phyloP scores from a whole-genome alignment of 1,140 invertebrate genomes.

The Druon quercuslanigerum region DNA sequence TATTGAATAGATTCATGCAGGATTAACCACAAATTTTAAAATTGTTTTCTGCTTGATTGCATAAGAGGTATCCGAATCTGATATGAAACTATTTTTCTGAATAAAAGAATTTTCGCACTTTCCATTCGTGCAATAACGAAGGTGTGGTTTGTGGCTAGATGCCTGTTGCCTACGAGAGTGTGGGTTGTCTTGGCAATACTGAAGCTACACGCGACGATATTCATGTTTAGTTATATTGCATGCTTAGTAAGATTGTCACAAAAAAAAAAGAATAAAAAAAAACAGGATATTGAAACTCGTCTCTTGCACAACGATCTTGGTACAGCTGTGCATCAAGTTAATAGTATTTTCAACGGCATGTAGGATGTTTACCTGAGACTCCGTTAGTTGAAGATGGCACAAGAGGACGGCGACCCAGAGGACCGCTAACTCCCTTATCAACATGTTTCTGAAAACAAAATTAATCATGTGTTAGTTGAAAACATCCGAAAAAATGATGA shows the following conservation, averaged over 20 bases:
- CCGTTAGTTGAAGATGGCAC: slow-evolving; percentile 74
- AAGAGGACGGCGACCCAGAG: slow-evolving; percentile 75
- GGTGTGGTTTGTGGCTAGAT: slow-evolving; percentile 53
- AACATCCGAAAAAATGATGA: neutral
- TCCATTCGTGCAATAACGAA: slow-evolving; percentile 30
- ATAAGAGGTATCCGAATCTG: neutral
- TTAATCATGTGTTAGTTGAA: slow-evolving; percentile 31
- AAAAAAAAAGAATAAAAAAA: neutral
- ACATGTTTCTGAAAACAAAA: slow-evolving; percentile 75
- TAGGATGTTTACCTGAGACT: slow-evolving; percentile 73
- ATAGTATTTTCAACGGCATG: slow-evolving; percentile 23
- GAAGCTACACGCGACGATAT: slow-evolving; percentile 33
- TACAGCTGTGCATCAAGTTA: slow-evolving; percentile 23
- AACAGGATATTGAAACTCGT: slow-evolving; percentile 35
- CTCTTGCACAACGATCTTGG: slow-evolving; percentile 35
- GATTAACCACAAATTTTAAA: neutral
- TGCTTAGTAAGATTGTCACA: slow-evolving; percentile 12
- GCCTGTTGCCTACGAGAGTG: slow-evolving; percentile 50
- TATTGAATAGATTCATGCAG: too few relatives aligned
- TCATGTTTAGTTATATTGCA: slow-evolving; percentile 8
- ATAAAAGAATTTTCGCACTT: slow-evolving; percentile 24
- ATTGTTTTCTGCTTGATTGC: slow-evolving; percentile 3
- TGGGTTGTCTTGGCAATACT: slow-evolving; percentile 38
- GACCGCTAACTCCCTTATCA: slow-evolving; percentile 77
- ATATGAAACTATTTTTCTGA: neutral